Conservation (phyloP, 2,888 invertebrate species). For the Amorpha juglandis region DNA sequence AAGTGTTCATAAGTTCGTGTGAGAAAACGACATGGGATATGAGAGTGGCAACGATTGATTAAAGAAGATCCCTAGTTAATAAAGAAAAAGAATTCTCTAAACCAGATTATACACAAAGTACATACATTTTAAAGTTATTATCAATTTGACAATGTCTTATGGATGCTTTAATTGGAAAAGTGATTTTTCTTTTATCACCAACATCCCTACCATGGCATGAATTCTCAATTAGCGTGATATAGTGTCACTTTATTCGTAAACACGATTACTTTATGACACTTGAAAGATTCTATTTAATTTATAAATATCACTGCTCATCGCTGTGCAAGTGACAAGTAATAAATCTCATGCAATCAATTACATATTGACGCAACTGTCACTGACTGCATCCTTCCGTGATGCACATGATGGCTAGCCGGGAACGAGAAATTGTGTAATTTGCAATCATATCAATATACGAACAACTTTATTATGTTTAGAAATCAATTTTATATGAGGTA, state of each 20-base stretch:
- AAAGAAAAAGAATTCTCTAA: slow-evolving; percentile 1
- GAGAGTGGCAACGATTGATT: slow-evolving; percentile 12
- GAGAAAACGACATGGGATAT: slow-evolving; percentile 17
- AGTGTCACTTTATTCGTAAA: slow-evolving; percentile 10
- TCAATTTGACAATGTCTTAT: slow-evolving; percentile 7
- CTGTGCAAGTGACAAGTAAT: slow-evolving; percentile 14
- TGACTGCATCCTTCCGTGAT: slow-evolving; percentile 15
- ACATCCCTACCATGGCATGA: slow-evolving; percentile 10
- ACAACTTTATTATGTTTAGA: not conserved
- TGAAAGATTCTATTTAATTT: slow-evolving; percentile 20
- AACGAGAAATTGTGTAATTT: slow-evolving; percentile 10
- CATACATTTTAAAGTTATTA: slow-evolving; percentile 1
- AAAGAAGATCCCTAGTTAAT: slow-evolving; percentile 6
- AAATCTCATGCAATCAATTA: slow-evolving; percentile 22
- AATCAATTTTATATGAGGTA: not conserved
- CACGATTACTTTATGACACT: slow-evolving; percentile 14
- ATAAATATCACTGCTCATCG: slow-evolving; percentile 19
- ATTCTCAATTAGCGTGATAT: not conserved
- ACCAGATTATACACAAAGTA: not conserved
- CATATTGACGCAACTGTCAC: slow-evolving; percentile 21
- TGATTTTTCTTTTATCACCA: slow-evolving; percentile 12
- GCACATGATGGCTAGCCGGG: not conserved
- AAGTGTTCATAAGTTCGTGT: not conserved
- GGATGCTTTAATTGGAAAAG: not conserved
- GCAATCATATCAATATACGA: not conserved